Base-by-base conservation (phyloP, 1,140 invertebrate genomes). In the Drosophila fuyamai region DNA sequence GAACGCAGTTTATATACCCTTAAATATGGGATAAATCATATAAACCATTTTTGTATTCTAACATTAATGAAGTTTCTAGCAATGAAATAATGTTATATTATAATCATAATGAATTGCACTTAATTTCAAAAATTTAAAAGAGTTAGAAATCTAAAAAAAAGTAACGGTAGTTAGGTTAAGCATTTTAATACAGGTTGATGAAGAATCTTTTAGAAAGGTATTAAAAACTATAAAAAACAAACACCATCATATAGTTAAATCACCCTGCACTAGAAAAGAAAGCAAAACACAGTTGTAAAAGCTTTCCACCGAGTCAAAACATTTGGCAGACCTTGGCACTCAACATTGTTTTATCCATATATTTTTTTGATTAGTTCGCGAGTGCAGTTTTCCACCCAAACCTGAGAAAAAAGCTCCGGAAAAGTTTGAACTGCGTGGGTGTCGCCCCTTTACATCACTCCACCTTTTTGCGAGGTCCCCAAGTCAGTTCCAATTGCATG, bases 271-370 rank as follows among this genome's bases (percentile, higher is more conserved):
- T 6, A 51, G 1, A 5, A 4, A 43, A n/a, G 4, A 16, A 76
- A 38, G 9, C 38, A 72, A 72, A 65, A 81, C 36, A 58, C 55
- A 62, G 47, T 41, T 16, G 8, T 12, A 43, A 77, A 59, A 76
- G 74, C 74, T 77, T 41, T 60, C n/a, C 35, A 5, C 38, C 47
- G 44, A 70, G 70, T 68, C 81, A 73, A 70, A 84, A 81, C 81
- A 76, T 75, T 76, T 75, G 43, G 56, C 61, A 78, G 74, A 86
- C 79, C 75, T 85, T 82, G 82, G 58, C 41, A 62, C 51, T 56
- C 67, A 40, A 9, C 54, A 47, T 67, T 16, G 40, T 53, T 61
- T 38, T 23, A 41, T 32, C 40, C 43, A 44, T 38, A 53, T 29
- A 61, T 50, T 61, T 46, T 59, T 43, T 55, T 40, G n/a, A 32